Conservation (phyloP, 2,113 vertebrate species). For the Toxostoma redivivum region DNA sequence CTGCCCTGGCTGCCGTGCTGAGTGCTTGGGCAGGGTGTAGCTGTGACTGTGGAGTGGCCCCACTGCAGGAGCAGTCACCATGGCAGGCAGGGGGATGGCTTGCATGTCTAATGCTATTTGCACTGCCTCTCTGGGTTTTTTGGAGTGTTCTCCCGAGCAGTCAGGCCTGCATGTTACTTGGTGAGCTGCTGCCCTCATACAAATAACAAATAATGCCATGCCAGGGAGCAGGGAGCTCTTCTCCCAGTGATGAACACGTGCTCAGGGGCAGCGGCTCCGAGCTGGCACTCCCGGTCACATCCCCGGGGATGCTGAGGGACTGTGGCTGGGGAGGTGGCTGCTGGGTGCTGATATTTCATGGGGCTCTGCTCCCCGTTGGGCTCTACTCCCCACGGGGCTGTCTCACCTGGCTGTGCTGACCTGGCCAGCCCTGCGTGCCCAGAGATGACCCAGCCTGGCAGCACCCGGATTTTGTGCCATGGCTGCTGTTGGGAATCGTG, state of each 20-base stretch:
- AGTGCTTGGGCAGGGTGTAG: background rate
- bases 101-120: background rate
- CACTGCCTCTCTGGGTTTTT: background rate
- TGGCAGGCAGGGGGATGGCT: background rate
- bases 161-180: background rate
- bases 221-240: background rate
- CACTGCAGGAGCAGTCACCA: background rate
- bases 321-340: accelerated
- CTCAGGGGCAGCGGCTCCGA: background rate
- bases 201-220: background rate
- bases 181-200: background rate
- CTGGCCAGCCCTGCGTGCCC: background rate
- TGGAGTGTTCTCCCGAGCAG: background rate
- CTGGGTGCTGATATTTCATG: background rate
- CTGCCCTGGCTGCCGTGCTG: background rate
- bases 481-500: background rate
- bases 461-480: accelerated
- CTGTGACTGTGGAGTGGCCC: background rate
- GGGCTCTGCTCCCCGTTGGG: background rate
- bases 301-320: background rate
- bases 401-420: background rate
- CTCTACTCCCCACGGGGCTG: no score
- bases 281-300: accelerated
- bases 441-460: accelerated
- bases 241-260: background rate